These are phyloP conservation scores for Macaria liturata DNA, from an alignment of 2,888 invertebrate genomes.

Conservation along the genomic window DNA sequence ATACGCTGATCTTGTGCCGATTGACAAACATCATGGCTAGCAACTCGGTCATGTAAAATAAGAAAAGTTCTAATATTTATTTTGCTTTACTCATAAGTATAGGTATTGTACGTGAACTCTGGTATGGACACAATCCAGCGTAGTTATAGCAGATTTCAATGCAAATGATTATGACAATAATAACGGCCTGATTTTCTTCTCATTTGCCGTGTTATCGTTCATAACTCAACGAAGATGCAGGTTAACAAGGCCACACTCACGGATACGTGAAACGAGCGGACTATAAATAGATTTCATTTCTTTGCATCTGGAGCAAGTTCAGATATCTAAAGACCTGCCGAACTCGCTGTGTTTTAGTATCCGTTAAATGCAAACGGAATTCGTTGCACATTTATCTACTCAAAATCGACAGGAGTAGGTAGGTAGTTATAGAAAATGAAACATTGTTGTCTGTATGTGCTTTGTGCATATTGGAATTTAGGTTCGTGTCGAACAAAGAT, in stretches of 20 bases:
- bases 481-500: too few relatives aligned
- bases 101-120: too few relatives aligned
- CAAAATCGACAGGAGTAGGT: too few relatives aligned
- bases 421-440: too few relatives aligned
- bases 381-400: too few relatives aligned
- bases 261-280: slow-evolving; percentile 29
- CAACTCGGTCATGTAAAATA: slow-evolving; percentile 2
- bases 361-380: slow-evolving; percentile 1
- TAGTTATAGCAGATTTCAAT: neutral
- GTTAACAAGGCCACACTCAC: slow-evolving; percentile 36
- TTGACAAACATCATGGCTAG: slow-evolving; percentile 8
- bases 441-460: too few relatives aligned
- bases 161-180: slow-evolving; percentile 3
- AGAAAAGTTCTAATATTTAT: slow-evolving; percentile 1
- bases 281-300: slow-evolving; percentile 35
- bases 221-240: slow-evolving; percentile 31
- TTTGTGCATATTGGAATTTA: too few relatives aligned
- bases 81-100: neutral
- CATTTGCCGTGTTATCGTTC: slow-evolving; percentile 6
- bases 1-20: slow-evolving; percentile 12
- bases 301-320: slow-evolving; percentile 40
- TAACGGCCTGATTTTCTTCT: slow-evolving; percentile 3
- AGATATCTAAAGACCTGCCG: slow-evolving; percentile 22
- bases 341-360: slow-evolving; percentile 22
- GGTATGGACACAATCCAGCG: too few relatives aligned